Evolutionary conservation across 2,888 invertebrate genomes (phyloP).

Genomic region (Sphecodes monilicornis): DNA sequence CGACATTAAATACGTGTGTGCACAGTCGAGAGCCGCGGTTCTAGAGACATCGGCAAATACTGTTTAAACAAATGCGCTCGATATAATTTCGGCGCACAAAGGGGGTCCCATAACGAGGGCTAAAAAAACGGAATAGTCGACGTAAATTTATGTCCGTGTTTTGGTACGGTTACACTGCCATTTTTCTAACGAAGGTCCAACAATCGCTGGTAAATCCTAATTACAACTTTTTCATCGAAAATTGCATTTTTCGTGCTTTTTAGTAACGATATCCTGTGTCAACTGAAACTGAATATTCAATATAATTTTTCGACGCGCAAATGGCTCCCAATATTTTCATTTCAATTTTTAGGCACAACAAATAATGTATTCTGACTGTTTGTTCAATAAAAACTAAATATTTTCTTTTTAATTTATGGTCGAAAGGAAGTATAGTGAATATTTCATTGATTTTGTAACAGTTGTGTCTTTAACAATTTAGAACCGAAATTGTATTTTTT

Average conservation of each 20-base stretch:
- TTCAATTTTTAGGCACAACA: too few relatives aligned
- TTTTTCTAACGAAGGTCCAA: background rate
- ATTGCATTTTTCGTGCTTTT: background rate
- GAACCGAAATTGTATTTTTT: too few relatives aligned
- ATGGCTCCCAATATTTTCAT: too few relatives aligned
- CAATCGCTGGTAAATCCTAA: background rate
- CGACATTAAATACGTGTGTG: conserved; percentile 27
- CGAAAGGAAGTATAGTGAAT: too few relatives aligned
- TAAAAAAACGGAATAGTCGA: conserved; percentile 10
- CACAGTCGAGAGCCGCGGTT: conserved; percentile 13
- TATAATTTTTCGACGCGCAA: too few relatives aligned
- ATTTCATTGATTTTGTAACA: too few relatives aligned
- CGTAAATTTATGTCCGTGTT: background rate
- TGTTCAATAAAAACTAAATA: too few relatives aligned
- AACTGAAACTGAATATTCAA: too few relatives aligned
- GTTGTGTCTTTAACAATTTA: too few relatives aligned
- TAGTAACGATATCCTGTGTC: too few relatives aligned
- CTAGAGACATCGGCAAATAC: conserved; percentile 37
- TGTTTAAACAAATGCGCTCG: conserved; percentile 37
- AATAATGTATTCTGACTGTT: too few relatives aligned
- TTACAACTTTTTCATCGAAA: background rate
- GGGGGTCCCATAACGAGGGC: background rate
- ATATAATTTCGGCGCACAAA: conserved; percentile 33
- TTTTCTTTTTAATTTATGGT: too few relatives aligned
- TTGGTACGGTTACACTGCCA: background rate